Base-by-base conservation (phyloP, 1,140 invertebrate genomes). In the Proales similis region DNA sequence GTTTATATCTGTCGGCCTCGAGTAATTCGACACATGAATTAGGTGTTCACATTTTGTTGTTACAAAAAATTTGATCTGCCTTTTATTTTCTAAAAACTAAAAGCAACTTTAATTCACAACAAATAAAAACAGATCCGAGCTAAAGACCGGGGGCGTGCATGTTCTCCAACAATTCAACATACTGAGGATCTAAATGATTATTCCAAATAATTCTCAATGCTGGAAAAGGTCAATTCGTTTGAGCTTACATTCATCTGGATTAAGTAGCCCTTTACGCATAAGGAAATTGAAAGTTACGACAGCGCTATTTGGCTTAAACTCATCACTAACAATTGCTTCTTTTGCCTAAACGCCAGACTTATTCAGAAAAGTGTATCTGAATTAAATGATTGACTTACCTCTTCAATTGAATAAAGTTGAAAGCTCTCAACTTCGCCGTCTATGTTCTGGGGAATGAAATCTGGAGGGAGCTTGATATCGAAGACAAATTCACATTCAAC, bases 401-500 rank as follows among this genome's bases (percentile, higher is more conserved):
- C 83, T 62, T 82, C n/a, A 81, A 9, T 88, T 85, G 27, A 87
- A 82, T 32, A 64, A 47, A 9, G 14, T 20, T 90, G 85, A 77
- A 93, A 93, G 63, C 81, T 83, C 70, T 89, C 85, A 5, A 94
- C 89, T 78, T 94, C 90, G 43, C 90, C 89, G 77, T 94, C 91
- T 62, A 85, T 82, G 72, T 92, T 92, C 64, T 82, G 82, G 12
- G 91, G 90, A 48, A 83, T 76, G 79, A 93, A 95, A 70, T 91
- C 86, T 17, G 82, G 68, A 11, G 91, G 89, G 48, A 94, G 75
- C 77, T 92, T 87, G 65, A 94, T 79, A 74, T 94, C 91, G 76
- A 85, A 93, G n/a, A 92, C 84, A 78, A 90, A 94, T 74, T 92
- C 86, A 12, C 87, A 90, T 70, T 93, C 92, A 17, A 90, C 89